phyloP scores from a whole-genome alignment of 2,888 invertebrate genomes.

The Nyleta sp. region DNA sequence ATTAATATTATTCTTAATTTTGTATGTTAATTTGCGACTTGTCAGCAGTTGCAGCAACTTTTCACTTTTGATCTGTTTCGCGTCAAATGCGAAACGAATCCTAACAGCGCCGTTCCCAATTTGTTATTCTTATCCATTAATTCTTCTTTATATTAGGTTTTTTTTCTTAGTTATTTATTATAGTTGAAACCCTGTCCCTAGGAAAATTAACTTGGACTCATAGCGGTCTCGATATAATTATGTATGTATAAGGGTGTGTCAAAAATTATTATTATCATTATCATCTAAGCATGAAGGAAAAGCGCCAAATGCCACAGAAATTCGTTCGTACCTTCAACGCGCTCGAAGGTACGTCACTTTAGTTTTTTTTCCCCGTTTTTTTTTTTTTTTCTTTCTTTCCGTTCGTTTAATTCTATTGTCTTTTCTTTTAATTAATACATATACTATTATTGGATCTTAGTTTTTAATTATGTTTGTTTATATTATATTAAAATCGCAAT shows the following conservation, averaged over 20 bases:
- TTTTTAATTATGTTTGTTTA: constrained; percentile 58
- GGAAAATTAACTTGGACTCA: constrained; percentile 75
- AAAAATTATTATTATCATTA: constrained; percentile 75
- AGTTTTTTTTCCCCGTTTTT: constrained; percentile 21
- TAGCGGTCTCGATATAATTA: constrained; percentile 71
- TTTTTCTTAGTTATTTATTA: constrained; percentile 63
- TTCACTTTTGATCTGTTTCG: constrained; percentile 17
- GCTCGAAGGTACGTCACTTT: constrained; percentile 31
- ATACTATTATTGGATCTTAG: constrained; percentile 40
- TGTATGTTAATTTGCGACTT: too few species aligned
- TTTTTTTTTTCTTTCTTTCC: constrained; percentile 23
- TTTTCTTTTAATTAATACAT: constrained; percentile 51
- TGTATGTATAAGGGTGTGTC: constrained; percentile 74
- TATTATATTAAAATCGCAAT: constrained; percentile 57
- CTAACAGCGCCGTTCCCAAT: constrained; percentile 55
- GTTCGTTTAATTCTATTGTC: constrained; percentile 16
- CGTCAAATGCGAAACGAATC: constrained; percentile 53
- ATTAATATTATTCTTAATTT: neutral
- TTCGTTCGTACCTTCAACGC: constrained; percentile 44
- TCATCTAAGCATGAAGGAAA: constrained; percentile 77
- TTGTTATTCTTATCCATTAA: constrained; percentile 51
- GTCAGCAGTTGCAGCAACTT: too few species aligned
- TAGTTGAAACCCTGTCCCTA: constrained; percentile 74
- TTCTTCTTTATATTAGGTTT: constrained; percentile 57
- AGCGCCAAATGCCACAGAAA: constrained; percentile 70